Conservation (phyloP, 2,888 invertebrate genomes). For the Drosophila leonis region DNA sequence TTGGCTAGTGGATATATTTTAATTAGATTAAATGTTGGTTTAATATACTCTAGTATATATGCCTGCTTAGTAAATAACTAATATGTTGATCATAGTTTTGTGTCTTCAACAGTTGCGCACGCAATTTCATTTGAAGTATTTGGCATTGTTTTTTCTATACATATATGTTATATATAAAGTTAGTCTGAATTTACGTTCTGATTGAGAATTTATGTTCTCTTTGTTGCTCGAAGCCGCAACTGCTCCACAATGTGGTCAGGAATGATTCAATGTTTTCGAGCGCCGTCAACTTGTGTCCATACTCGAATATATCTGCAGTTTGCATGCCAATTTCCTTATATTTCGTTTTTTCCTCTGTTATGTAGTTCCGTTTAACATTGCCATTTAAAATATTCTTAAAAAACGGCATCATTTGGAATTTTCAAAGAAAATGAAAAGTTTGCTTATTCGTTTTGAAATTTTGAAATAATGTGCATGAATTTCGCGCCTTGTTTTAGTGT, state of each 20-base stretch:
- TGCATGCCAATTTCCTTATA: constrained; percentile 23
- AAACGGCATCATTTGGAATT: constrained; percentile 24
- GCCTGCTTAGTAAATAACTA: not conserved
- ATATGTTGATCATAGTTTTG: not conserved
- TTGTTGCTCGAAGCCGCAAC: constrained; percentile 10
- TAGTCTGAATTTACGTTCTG: constrained; percentile 15
- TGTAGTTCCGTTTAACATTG: not conserved
- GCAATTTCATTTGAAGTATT: constrained; percentile 1
- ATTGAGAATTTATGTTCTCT: not conserved
- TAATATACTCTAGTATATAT: not conserved
- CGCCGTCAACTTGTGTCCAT: constrained; percentile 28
- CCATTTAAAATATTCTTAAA: constrained; percentile 15
- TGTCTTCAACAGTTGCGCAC: not conserved
- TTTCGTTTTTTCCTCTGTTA: constrained; percentile 3
- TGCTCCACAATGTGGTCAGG: constrained; percentile 48
- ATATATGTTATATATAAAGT: not conserved
- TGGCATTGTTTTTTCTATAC: constrained; percentile 3
- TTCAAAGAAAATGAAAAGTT: not conserved
- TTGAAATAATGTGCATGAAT: not conserved
- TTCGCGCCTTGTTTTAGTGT: constrained; percentile 23
- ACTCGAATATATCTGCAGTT: constrained; percentile 37
- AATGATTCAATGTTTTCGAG: constrained; percentile 50
- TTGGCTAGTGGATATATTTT: not conserved
- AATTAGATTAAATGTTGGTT: not conserved
- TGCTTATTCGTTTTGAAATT: constrained; percentile 2